These are phyloP conservation scores for Galago senegalensis DNA, from an alignment of 2,797 vertebrate species.

Conservation along the genomic window DNA sequence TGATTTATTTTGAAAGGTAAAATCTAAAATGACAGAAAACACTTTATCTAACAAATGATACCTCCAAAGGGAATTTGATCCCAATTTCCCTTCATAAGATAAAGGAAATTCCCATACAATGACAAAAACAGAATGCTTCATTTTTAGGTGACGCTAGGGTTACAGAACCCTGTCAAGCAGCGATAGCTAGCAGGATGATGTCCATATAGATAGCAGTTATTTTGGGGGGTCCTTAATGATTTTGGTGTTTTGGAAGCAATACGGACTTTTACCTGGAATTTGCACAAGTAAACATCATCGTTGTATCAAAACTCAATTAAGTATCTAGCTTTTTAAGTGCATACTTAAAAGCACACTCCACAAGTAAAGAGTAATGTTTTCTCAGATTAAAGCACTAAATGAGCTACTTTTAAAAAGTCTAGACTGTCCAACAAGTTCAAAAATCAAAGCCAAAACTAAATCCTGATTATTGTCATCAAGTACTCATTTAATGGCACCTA, in stretches of 20 bases:
- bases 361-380: background rate
- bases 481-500: background rate
- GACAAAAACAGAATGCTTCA: background rate
- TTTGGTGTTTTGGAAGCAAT: background rate
- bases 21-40: background rate
- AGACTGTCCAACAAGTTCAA: background rate
- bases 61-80: background rate
- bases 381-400: background rate
- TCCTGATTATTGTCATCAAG: background rate
- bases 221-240: background rate
- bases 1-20: constrained; percentile 52
- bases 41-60: background rate
- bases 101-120: background rate
- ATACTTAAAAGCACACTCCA: background rate
- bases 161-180: background rate
- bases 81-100: background rate
- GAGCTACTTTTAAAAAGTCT: background rate
- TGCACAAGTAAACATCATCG: background rate
- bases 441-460: constrained; percentile 13
- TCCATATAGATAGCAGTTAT: background rate
- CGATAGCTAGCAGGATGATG: background rate
- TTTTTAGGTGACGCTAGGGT: background rate
- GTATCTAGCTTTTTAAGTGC: background rate
- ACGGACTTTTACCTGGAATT: background rate
- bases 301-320: background rate